These are phyloP conservation scores for Cerceris ruficornis DNA, from an alignment of 2,888 invertebrate genomes.

Conservation along the genomic window DNA sequence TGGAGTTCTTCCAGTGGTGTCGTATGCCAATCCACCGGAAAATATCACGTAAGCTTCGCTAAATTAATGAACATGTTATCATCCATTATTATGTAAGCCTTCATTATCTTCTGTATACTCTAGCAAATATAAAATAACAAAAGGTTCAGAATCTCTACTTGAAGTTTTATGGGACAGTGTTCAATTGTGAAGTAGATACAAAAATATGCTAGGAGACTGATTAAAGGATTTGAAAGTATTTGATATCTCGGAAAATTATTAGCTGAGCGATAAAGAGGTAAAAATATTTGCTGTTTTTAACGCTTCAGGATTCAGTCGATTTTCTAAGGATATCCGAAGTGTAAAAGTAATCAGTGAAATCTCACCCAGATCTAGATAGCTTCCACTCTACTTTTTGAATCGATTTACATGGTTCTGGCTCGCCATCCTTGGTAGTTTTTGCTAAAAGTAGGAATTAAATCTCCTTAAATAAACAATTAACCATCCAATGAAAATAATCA, in stretches of 20 bases:
- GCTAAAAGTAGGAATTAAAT: slow-evolving; percentile 84
- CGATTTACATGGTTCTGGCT: slow-evolving; percentile 95
- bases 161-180: too few species aligned
- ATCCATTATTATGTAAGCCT: slow-evolving; percentile 1
- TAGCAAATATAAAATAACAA: neutral
- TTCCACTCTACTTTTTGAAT: slow-evolving; percentile 98
- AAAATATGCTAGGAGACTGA: too few species aligned
- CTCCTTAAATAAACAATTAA: neutral
- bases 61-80: slow-evolving; percentile 24
- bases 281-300: too few species aligned
- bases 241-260: too few species aligned
- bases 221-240: too few species aligned
- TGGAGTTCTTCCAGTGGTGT: slow-evolving; percentile 94
- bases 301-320: too few species aligned
- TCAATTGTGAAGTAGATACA: too few species aligned
- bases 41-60: slow-evolving; percentile 98
- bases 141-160: too few species aligned
- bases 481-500: too few species aligned
- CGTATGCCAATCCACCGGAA: slow-evolving; percentile 97
- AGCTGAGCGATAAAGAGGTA: too few species aligned
- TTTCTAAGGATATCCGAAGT: neutral
- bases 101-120: neutral
- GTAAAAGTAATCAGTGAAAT: slow-evolving; percentile 21
- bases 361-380: slow-evolving; percentile 91
- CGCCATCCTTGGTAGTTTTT: slow-evolving; percentile 95